These are phyloP conservation scores for Achroia grisella DNA, from an alignment of 1,140 invertebrate species.

Conservation along the genomic window DNA sequence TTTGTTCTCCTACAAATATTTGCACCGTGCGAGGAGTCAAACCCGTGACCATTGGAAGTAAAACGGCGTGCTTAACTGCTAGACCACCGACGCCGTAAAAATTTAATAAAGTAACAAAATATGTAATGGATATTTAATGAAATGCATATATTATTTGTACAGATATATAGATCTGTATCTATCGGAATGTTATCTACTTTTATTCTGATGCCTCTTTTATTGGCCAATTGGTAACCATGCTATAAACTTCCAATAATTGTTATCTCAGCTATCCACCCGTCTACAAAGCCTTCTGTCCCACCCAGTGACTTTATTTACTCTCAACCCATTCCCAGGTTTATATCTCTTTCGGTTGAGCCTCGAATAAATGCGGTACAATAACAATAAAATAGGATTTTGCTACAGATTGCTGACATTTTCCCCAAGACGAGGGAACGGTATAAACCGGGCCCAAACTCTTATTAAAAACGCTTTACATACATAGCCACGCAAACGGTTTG, in stretches of 20 bases:
- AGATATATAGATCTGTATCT: too few relatives aligned
- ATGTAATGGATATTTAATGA: too few relatives aligned
- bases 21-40: too few relatives aligned
- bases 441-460: constrained; percentile 52
- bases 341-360: constrained; percentile 53
- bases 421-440: constrained; percentile 49
- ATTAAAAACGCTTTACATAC: constrained; percentile 68
- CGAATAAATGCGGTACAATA: constrained; percentile 66
- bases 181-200: too few relatives aligned
- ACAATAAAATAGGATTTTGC: constrained; percentile 69
- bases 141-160: too few relatives aligned
- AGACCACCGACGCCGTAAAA: too few relatives aligned
- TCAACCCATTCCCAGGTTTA: constrained; percentile 60
- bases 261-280: constrained; percentile 45
- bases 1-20: too few relatives aligned
- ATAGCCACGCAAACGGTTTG: constrained; percentile 23
- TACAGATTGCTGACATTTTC: constrained; percentile 69
- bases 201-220: constrained; percentile 17
- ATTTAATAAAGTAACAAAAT: too few relatives aligned
- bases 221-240: constrained; percentile 24
- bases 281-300: constrained; percentile 20
- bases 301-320: constrained; percentile 61
- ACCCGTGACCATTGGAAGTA: too few relatives aligned
- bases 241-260: constrained; percentile 59
- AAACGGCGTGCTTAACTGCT: too few relatives aligned